Evolutionary conservation across 2,113 vertebrate species (phyloP).

Genomic region (Carassius carassius): DNA sequence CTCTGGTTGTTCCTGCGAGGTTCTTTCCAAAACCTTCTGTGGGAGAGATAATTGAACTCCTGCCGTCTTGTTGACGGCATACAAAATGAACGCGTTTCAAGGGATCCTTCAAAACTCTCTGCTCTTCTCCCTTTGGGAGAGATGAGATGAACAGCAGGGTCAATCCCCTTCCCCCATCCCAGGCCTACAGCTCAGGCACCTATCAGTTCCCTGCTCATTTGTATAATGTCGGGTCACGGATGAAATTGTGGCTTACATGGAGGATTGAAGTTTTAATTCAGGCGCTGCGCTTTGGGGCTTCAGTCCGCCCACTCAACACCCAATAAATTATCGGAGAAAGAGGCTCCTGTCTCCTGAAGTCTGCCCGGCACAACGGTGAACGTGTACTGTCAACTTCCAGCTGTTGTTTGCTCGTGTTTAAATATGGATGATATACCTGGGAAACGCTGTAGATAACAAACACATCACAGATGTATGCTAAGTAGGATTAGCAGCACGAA

Average conservation of each 20-base stretch:
- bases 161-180: neutral
- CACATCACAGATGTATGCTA: slow-evolving; percentile 32
- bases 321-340: slow-evolving; percentile 57
- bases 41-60: slow-evolving; percentile 16
- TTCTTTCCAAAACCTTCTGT: neutral
- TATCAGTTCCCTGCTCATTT: slow-evolving; percentile 55
- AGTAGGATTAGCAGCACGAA: slow-evolving; percentile 15
- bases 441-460: slow-evolving; percentile 18
- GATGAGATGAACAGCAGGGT: neutral
- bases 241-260: slow-evolving; percentile 63
- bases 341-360: slow-evolving; percentile 2
- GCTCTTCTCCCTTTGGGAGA: neutral
- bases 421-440: slow-evolving; percentile 35
- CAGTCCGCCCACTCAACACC: slow-evolving; percentile 47
- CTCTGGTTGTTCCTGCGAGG: neutral
- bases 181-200: slow-evolving; percentile 10
- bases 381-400: slow-evolving; percentile 21
- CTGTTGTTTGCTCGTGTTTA: slow-evolving; percentile 44
- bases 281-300: slow-evolving; percentile 56
- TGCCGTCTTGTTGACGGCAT: slow-evolving; percentile 23
- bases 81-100: slow-evolving; percentile 41
- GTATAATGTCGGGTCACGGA: slow-evolving; percentile 64
- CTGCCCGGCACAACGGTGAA: neutral
- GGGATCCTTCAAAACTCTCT: slow-evolving; percentile 33
- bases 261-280: slow-evolving; percentile 68